phyloP scores from a whole-genome alignment of 2,797 vertebrate genomes.

The Muraenolepis orangiensis region DNA sequence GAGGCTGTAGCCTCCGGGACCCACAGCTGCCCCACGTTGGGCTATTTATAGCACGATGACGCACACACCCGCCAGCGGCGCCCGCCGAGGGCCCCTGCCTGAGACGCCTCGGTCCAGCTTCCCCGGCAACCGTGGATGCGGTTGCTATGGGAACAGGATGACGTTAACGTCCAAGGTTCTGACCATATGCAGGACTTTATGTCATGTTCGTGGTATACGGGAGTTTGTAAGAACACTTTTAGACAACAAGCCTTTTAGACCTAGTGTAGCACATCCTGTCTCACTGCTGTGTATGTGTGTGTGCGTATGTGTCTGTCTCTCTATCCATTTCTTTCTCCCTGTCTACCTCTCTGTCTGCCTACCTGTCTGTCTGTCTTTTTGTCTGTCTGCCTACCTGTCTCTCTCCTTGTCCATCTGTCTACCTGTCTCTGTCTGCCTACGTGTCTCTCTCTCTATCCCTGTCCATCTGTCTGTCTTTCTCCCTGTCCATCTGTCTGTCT shows the following conservation, averaged over 20 bases:
- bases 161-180: conserved; percentile 58
- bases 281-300: background rate
- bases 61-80: conserved; percentile 57
- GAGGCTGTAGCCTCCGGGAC: conserved; percentile 49
- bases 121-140: conserved; percentile 55
- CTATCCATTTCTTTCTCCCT: background rate
- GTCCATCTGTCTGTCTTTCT: background rate
- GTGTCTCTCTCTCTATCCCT: background rate
- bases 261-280: background rate
- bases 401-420: too few relatives aligned
- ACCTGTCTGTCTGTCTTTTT: background rate
- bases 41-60: conserved; percentile 74
- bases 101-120: conserved; percentile 52
- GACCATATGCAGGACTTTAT: conserved; percentile 15
- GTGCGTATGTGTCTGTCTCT: background rate
- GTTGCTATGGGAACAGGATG: conserved; percentile 61
- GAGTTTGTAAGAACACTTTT: background rate
- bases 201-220: background rate
- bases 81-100: conserved; percentile 51
- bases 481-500: too few relatives aligned
- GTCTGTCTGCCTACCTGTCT: background rate
- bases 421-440: too few relatives aligned
- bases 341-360: background rate
- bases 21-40: conserved; percentile 50
- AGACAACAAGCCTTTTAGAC: background rate